Percentiles rank a stretch among this genome's conserved stretches.
phyloP scores from a whole-genome alignment of 2,113 vertebrate genomes.

The Cynoglossus semilaevis region DNA sequence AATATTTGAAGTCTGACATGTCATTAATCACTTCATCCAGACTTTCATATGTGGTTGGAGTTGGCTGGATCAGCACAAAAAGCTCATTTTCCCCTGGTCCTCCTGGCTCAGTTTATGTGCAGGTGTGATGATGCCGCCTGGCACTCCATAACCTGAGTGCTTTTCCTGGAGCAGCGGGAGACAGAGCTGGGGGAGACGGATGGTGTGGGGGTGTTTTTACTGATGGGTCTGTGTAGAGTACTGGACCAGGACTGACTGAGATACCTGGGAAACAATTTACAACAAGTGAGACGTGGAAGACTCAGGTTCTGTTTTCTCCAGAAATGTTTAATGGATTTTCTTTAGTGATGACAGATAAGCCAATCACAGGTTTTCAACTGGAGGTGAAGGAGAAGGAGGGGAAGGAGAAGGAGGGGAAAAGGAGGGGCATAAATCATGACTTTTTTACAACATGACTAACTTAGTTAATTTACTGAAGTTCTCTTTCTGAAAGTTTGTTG shows the following conservation, averaged over 20 bases:
- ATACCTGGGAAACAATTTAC: too few relatives aligned
- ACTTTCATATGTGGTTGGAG: not conserved
- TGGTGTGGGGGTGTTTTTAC: conserved; percentile 42
- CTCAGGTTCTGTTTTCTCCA: too few relatives aligned
- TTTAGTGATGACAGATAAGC: too few relatives aligned
- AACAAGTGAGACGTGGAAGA: too few relatives aligned
- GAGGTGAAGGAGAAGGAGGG: too few relatives aligned
- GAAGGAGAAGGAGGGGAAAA: too few relatives aligned
- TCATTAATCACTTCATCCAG: not conserved
- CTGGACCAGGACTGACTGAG: conserved; percentile 30
- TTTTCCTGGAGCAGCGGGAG: conserved; percentile 41
- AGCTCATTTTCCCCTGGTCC: conserved; percentile 15
- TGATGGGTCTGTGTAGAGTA: conserved; percentile 52
- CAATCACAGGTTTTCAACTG: too few relatives aligned
- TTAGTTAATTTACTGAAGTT: too few relatives aligned
- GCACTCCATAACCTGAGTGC: conserved; percentile 34
- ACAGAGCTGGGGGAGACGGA: conserved; percentile 50
- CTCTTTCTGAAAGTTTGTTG: too few relatives aligned
- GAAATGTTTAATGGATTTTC: too few relatives aligned
- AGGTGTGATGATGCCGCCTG: conserved; percentile 20
- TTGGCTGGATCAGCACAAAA: conserved; percentile 11
- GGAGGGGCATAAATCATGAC: too few relatives aligned
- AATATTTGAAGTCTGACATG: not conserved
- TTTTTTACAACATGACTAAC: too few relatives aligned
- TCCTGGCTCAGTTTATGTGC: conserved; percentile 8